Evolutionary conservation across 2,797 vertebrate genomes (phyloP).

Genomic region (Sebastolobus altivelis): DNA sequence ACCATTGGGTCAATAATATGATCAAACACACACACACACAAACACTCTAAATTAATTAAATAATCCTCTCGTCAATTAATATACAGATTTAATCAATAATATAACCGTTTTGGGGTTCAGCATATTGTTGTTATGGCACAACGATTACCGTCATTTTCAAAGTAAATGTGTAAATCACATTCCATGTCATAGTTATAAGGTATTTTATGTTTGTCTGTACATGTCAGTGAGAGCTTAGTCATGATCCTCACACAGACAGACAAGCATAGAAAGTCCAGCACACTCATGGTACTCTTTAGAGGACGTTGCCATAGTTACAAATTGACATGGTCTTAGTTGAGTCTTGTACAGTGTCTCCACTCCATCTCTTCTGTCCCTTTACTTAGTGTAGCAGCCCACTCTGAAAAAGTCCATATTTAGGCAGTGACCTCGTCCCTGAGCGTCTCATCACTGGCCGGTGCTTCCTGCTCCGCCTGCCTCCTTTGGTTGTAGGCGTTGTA

Average conservation of each 20-base stretch:
- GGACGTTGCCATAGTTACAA: not conserved
- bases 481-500: conserved; percentile 81
- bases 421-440: not conserved
- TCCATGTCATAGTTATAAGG: not conserved
- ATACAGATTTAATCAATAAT: not conserved
- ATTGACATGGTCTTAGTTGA: not conserved
- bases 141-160: not conserved
- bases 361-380: not conserved
- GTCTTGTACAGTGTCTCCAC: conserved; percentile 7
- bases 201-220: not conserved
- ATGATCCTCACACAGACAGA: not conserved
- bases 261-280: not conserved
- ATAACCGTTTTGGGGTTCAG: not conserved
- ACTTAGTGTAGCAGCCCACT: not conserved
- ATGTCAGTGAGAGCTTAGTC: not conserved
- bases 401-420: not conserved
- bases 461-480: conserved; percentile 43
- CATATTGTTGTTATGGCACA: not conserved
- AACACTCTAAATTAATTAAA: not conserved
- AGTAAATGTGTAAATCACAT: not conserved
- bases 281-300: not conserved
- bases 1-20: not conserved
- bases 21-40: conserved; percentile 2
- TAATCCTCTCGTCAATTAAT: not conserved
- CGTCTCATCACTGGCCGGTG: conserved; percentile 10